Evolutionary conservation across 1,140 invertebrate species (phyloP), one percentile per base, ranked within the genome.

Genomic region (Papilio machaon): DNA sequence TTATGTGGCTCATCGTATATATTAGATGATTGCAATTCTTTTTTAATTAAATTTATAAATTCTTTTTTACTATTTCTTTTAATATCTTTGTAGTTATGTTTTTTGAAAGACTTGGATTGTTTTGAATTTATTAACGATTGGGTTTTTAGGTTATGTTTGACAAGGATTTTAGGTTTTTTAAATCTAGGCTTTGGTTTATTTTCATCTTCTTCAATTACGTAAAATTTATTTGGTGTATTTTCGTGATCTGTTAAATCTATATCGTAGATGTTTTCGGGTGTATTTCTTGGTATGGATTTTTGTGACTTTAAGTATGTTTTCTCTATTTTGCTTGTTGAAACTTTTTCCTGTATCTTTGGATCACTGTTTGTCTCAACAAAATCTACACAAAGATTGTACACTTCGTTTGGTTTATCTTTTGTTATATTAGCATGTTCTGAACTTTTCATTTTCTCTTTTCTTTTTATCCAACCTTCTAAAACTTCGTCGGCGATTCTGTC

Each of bases 341-440:
- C 2, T 23, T 30, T 52, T 52, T 76, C 17, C 8, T 76, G 5
- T 10, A 76, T 15, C 0, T 73, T 43, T 11, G 17, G 3, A 35
- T 76, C 74, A 7, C n/a, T 74, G 9, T 30, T 52, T 2, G 87
- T 88, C 82, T 92, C 86, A 9, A 91, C 17, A n/a, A 91, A 78
- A 84, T 92, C 90, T 0, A 90, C 85, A 58, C 91, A 91, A 35
- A 91, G 87, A 77, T 89, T 89, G 46, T 88, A 90, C 0, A 91
- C 85, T 38, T 86, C 85, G 13, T 90, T 85, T 2, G 81, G 82
- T 81, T 83, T 85, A 0, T 85, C 77, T 58, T 87, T 83, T 1
- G 81, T 85, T 47, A 88, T 74, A 2, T 85, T 91, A 2, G 52
- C 78, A 8, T 86, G 85, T 13, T 91, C 87, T 9, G 85, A 83